Evolutionary conservation across 2,888 invertebrate genomes (phyloP).

Genomic region (Sympetrum striolatum): DNA sequence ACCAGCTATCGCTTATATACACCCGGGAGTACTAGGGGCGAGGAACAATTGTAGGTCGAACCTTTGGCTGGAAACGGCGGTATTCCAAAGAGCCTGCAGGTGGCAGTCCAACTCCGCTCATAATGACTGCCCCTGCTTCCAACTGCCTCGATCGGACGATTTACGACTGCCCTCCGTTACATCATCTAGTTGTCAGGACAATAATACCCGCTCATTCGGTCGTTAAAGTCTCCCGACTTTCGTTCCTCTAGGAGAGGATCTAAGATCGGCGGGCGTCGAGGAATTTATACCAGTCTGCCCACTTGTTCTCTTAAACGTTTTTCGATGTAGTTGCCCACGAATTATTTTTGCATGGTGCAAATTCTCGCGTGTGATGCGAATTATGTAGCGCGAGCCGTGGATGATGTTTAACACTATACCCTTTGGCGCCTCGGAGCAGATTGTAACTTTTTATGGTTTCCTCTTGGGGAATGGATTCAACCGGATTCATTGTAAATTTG

Average conservation of each 20-base stretch:
- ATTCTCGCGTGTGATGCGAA: not conserved
- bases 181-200: constrained; percentile 33
- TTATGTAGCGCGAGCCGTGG: not conserved
- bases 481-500: no score
- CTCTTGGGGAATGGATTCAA: no score
- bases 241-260: not conserved
- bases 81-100: constrained; percentile 5
- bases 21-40: not conserved
- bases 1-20: not conserved
- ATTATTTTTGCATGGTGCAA: not conserved
- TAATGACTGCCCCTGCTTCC: constrained; percentile 32
- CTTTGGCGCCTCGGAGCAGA: not conserved
- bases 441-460: not conserved
- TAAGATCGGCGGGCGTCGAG: not conserved
- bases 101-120: not conserved
- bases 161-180: constrained; percentile 3
- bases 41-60: not conserved
- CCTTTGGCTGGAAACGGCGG: not conserved
- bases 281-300: not conserved
- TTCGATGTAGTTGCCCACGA: not conserved
- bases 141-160: constrained; percentile 20
- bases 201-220: constrained; percentile 30
- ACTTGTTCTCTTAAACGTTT: not conserved
- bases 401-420: not conserved
- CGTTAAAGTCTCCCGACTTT: not conserved